Conservation (phyloP, 1,140 invertebrate genomes). For the Cardiocondyla obscurior region DNA sequence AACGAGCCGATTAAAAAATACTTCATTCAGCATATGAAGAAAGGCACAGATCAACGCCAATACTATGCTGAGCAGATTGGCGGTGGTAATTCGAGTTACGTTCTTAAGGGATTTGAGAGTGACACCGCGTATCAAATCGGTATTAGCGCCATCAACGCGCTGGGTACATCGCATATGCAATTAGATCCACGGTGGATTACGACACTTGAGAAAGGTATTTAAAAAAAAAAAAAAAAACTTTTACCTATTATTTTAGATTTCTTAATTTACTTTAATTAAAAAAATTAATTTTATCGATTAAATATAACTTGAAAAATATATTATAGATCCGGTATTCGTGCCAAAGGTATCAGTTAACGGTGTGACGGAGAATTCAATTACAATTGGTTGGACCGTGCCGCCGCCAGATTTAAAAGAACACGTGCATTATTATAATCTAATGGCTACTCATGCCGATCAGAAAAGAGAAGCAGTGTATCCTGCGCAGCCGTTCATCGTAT, state of each 20-base stretch:
- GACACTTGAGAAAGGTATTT: slow-evolving; percentile 85
- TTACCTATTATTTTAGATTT: neutral
- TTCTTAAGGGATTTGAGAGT: slow-evolving; percentile 86
- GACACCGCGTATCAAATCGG: slow-evolving; percentile 86
- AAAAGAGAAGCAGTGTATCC: slow-evolving; percentile 87
- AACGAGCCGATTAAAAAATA: slow-evolving; percentile 89
- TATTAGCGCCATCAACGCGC: slow-evolving; percentile 84
- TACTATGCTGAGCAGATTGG: slow-evolving; percentile 85
- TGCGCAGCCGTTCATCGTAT: slow-evolving; percentile 87
- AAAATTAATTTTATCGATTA: neutral
- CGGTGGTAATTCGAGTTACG: slow-evolving; percentile 86
- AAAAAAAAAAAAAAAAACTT: neutral
- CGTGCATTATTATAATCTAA: slow-evolving; percentile 91
- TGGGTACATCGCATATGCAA: slow-evolving; percentile 83
- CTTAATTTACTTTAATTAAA: neutral
- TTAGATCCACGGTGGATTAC: slow-evolving; percentile 84
- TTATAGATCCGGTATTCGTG: slow-evolving; percentile 89
- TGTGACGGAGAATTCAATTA: slow-evolving; percentile 90
- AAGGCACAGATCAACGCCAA: slow-evolving; percentile 84
- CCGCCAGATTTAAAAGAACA: slow-evolving; percentile 87
- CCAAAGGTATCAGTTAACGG: slow-evolving; percentile 91
- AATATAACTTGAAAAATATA: slow-evolving; percentile 23
- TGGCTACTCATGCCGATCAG: slow-evolving; percentile 85
- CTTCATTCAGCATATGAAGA: slow-evolving; percentile 86
- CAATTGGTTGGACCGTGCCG: slow-evolving; percentile 90